phyloP scores from a whole-genome alignment of 1,140 invertebrate genomes.

The Stegodyphus mimosarum region DNA sequence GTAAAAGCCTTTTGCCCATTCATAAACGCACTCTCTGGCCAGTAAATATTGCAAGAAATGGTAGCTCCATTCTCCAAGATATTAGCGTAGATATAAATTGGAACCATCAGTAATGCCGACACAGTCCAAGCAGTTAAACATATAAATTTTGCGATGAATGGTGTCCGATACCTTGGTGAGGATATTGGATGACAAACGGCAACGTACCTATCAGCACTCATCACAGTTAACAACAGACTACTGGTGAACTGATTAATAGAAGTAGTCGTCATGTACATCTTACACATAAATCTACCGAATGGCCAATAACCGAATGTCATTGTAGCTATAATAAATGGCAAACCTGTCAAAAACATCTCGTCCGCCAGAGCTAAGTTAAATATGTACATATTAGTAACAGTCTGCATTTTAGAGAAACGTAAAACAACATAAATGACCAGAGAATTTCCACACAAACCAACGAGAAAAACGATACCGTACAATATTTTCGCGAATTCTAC shows the following conservation, averaged over 20 bases:
- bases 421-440: constrained; percentile 95
- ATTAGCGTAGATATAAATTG: constrained; percentile 91
- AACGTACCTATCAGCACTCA: constrained; percentile 95
- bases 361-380: constrained; percentile 96
- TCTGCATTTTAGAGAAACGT: constrained; percentile 95
- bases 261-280: constrained; percentile 90
- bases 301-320: constrained; percentile 87
- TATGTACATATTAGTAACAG: constrained; percentile 97
- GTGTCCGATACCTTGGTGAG: constrained; percentile 85
- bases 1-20: constrained; percentile 80
- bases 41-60: constrained; percentile 83
- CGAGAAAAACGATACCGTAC: constrained; percentile 80
- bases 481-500: constrained; percentile 64
- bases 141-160: constrained; percentile 86
- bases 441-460: constrained; percentile 91
- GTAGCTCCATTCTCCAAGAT: constrained; percentile 70
- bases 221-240: constrained; percentile 92
- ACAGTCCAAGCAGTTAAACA: constrained; percentile 84
- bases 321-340: constrained; percentile 91
- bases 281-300: constrained; percentile 93
- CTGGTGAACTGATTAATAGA: constrained; percentile 96
- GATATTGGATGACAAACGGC: constrained; percentile 96
- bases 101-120: constrained; percentile 86
- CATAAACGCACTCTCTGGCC: constrained; percentile 75
- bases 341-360: constrained; percentile 91